These are phyloP conservation scores for Dromiciops gliroides DNA, from an alignment of 2,113 vertebrate genomes.

Conservation along the genomic window DNA sequence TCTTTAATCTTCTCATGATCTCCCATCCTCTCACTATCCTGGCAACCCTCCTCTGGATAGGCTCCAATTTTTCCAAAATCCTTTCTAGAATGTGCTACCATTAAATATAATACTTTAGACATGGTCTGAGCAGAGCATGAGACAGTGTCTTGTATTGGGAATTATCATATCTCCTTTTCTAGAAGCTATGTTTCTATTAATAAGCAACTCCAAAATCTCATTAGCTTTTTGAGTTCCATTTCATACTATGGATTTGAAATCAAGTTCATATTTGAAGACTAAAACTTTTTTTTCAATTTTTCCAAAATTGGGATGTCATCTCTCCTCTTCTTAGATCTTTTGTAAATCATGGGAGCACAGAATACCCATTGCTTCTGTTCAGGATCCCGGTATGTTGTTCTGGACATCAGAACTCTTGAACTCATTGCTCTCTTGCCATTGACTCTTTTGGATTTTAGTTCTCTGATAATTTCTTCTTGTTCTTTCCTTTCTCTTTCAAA, in stretches of 20 bases:
- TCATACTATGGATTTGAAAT: not conserved
- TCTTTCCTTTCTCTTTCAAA: not conserved
- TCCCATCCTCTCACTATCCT: not conserved
- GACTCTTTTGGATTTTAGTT: not conserved
- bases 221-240: not conserved
- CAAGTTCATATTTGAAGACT: not conserved
- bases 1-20: not conserved
- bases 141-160: not conserved
- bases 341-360: not conserved
- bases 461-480: not conserved
- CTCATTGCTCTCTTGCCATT: not conserved
- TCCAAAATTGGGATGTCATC: not conserved
- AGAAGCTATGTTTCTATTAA: not conserved
- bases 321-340: not conserved
- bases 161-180: not conserved
- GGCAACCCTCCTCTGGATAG: not conserved
- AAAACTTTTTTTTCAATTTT: not conserved
- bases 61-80: not conserved
- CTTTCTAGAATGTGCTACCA: not conserved
- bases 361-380: not conserved
- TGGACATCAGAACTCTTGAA: not conserved
- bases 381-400: not conserved
- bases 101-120: not conserved
- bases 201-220: not conserved
- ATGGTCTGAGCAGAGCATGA: not conserved